A percentile compares a stretch with the other conserved stretches of the same genome.
Conservation (phyloP, 2,113 vertebrate genomes). For the Phalacrocorax pelagicus region DNA sequence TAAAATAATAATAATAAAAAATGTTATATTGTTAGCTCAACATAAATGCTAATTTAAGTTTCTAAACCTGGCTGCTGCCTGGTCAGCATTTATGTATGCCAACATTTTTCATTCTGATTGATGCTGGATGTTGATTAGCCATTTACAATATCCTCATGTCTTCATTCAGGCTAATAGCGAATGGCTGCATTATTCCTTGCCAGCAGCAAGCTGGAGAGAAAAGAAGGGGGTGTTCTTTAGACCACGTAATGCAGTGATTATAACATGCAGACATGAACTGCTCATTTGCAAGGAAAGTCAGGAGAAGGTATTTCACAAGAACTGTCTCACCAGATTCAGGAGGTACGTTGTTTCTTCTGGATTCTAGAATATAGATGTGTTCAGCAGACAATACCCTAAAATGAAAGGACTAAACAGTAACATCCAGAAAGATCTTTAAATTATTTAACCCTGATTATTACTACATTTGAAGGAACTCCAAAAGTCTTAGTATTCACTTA, state of each 20-base stretch:
- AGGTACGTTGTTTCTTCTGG: neutral
- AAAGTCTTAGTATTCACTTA: neutral
- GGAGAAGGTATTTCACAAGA: neutral
- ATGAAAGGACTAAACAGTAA: neutral
- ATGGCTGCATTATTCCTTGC: neutral
- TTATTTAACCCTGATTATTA: neutral
- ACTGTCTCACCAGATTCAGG: neutral
- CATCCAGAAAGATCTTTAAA: neutral
- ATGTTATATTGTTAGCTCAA: neutral
- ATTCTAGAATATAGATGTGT: neutral
- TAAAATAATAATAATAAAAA: neutral
- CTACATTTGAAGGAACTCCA: neutral
- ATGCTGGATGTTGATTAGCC: neutral
- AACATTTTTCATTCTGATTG: conserved; percentile 5
- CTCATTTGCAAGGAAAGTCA: neutral
- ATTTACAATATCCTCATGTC: neutral
- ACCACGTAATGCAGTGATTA: neutral
- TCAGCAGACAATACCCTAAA: neutral
- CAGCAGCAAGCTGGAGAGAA: neutral
- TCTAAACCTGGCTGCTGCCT: neutral
- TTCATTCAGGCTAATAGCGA: neutral
- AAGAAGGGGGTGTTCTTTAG: neutral
- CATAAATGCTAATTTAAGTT: neutral
- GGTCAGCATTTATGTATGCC: neutral
- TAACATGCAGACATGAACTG: neutral